Conservation (phyloP, 2,888 invertebrate species). For the Onchidella celtica region DNA sequence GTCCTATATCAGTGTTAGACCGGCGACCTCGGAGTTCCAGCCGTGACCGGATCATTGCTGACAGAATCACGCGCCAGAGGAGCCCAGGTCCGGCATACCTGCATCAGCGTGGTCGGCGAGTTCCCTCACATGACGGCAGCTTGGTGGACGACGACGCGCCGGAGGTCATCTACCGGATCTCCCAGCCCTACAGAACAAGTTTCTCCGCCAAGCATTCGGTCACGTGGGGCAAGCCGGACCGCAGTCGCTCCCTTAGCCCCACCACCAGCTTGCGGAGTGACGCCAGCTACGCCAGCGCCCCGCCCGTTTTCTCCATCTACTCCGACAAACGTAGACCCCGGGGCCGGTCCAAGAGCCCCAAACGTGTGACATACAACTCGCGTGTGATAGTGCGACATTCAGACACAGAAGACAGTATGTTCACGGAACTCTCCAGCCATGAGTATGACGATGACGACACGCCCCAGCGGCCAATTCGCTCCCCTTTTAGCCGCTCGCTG, state of each 20-base stretch:
- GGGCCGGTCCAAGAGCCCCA: slow-evolving; percentile 68
- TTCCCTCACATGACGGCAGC: neutral
- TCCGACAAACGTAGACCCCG: slow-evolving; percentile 26
- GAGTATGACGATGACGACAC: slow-evolving; percentile 54
- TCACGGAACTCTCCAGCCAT: slow-evolving; percentile 63
- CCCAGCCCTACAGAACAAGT: slow-evolving; percentile 76
- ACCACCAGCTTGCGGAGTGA: slow-evolving; percentile 64
- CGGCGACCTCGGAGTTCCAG: slow-evolving; percentile 56
- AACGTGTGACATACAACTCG: slow-evolving; percentile 72
- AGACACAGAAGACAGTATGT: slow-evolving; percentile 59
- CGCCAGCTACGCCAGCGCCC: slow-evolving; percentile 53
- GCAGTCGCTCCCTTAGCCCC: slow-evolving; percentile 70
- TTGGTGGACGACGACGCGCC: slow-evolving; percentile 38
- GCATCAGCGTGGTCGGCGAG: slow-evolving; percentile 29
- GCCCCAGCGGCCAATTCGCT: slow-evolving; percentile 9
- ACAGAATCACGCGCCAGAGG: slow-evolving; percentile 66
- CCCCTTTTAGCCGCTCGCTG: slow-evolving; percentile 35
- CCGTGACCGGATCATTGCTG: slow-evolving; percentile 58
- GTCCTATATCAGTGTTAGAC: slow-evolving; percentile 71
- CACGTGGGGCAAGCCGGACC: slow-evolving; percentile 58
- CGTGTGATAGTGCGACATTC: slow-evolving; percentile 70
- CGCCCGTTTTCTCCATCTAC: slow-evolving; percentile 6
- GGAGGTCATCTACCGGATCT: slow-evolving; percentile 61
- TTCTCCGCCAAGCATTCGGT: slow-evolving; percentile 75
- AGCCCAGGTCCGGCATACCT: slow-evolving; percentile 59